phyloP scores from a whole-genome alignment of 1,140 invertebrate species.

The Aphidius ervi region DNA sequence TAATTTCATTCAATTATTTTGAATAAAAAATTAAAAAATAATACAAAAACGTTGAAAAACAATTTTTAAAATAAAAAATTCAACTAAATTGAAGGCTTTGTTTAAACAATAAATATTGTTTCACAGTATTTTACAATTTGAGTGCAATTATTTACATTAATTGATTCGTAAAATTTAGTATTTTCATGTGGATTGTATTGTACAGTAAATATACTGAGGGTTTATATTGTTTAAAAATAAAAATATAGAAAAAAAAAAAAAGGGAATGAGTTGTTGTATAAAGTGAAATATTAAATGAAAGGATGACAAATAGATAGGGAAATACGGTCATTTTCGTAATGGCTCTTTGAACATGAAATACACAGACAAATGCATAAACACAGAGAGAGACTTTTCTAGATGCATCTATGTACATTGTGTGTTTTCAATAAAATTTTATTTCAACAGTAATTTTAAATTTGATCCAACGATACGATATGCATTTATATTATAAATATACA shows the following conservation, averaged over 20 bases:
- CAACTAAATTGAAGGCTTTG: too few species aligned
- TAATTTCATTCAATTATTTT: neutral
- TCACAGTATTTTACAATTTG: neutral
- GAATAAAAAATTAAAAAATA: neutral
- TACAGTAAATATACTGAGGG: neutral
- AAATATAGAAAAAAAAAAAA: neutral
- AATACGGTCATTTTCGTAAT: slow-evolving; percentile 45
- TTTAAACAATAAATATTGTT: too few species aligned
- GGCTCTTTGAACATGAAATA: slow-evolving; percentile 38
- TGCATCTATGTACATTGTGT: neutral
- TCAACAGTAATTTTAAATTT: neutral
- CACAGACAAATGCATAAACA: slow-evolving; percentile 18
- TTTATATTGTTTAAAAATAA: neutral
- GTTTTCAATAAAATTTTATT: too few species aligned
- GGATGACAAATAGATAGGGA: neutral
- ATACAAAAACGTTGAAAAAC: too few species aligned
- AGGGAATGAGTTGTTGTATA: slow-evolving; percentile 9
- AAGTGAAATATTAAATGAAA: slow-evolving; percentile 8
- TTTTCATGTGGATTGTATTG: slow-evolving; percentile 36
- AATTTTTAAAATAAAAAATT: too few species aligned
- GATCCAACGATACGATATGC: neutral
- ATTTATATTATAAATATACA: too few species aligned
- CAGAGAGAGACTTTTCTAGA: neutral
- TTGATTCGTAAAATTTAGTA: slow-evolving; percentile 42
- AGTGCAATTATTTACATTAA: slow-evolving; percentile 40